phyloP scores from a whole-genome alignment of 2,113 vertebrate genomes.

The Romanogobio albipinnatus region DNA sequence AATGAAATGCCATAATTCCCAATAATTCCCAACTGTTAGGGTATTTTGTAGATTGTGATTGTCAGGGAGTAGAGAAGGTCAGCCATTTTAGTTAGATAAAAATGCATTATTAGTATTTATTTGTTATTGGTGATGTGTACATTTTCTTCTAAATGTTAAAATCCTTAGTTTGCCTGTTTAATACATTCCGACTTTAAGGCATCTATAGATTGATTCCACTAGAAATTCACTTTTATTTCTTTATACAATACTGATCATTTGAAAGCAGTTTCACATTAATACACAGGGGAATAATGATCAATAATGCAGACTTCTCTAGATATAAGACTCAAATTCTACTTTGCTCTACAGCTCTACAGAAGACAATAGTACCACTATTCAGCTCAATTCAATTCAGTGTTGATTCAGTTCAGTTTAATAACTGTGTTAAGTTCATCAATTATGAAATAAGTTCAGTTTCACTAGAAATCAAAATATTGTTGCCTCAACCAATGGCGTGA shows the following conservation, averaged over 20 bases:
- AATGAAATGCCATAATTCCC: not conserved
- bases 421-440: too few species aligned
- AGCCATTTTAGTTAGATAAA: conserved; percentile 1
- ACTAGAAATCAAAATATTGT: too few species aligned
- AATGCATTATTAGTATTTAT: not conserved
- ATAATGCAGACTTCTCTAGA: too few species aligned
- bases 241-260: too few species aligned
- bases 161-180: not conserved
- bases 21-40: not conserved
- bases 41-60: not conserved
- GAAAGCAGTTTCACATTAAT: too few species aligned
- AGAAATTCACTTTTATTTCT: not conserved
- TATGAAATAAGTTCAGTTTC: too few species aligned
- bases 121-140: not conserved
- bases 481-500: not conserved
- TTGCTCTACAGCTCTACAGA: too few species aligned
- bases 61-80: not conserved
- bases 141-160: not conserved
- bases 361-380: too few species aligned
- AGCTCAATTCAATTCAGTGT: too few species aligned
- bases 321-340: too few species aligned
- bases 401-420: too few species aligned
- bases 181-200: not conserved
- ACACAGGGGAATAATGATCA: too few species aligned
- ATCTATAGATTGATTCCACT: not conserved